Evolutionary conservation across 1,140 invertebrate species (phyloP), one percentile per base, ranked within the genome.

Genomic region (Linepithema humile): DNA sequence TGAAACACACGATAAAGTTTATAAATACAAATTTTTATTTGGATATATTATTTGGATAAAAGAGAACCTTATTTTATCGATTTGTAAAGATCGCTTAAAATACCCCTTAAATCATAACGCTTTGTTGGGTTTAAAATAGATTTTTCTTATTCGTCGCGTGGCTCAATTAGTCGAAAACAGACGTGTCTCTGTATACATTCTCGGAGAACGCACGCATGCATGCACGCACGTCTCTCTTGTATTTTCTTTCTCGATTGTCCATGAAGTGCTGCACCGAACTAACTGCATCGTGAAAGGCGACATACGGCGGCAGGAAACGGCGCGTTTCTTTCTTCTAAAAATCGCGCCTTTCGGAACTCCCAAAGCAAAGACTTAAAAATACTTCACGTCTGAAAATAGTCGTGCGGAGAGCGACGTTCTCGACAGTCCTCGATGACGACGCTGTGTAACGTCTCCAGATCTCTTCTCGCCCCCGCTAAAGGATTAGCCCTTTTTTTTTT

Each of bases 361-460:
- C 75, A 70, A 86, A 87, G 87, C 78, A 62, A 62, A n/a, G 82
- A 65, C 86, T 90, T 91, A 92, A 92, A 93, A 93, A 93, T 92
- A 92, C 86, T 88, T 85, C 43, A 74, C 82, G 86, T 74, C 88
- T 75, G 83, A 92, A 87, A 92, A 92, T 91, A 92, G 88, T 87
- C 82, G 88, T 85, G 67, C 84, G 74, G 26, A 20, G 67, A 43
- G 57, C 82, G 55, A 82, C 85, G 83, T 82, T 87, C 86, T 85
- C 86, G 69, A 73, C 85, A 70, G 43, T 77, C 35, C 74, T 65
- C 85, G 67, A 80, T 85, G 67, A 62, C 62, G 75, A 69, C 75
- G 64, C 48, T 17, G 67, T 72, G 55, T 86, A 50, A 65, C 67
- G 65, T 26, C 50, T 69, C 48, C 40, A 55, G 38, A 57, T 69